Evolutionary conservation across 2,113 vertebrate species (phyloP).

Genomic region (Lanius collurio): DNA sequence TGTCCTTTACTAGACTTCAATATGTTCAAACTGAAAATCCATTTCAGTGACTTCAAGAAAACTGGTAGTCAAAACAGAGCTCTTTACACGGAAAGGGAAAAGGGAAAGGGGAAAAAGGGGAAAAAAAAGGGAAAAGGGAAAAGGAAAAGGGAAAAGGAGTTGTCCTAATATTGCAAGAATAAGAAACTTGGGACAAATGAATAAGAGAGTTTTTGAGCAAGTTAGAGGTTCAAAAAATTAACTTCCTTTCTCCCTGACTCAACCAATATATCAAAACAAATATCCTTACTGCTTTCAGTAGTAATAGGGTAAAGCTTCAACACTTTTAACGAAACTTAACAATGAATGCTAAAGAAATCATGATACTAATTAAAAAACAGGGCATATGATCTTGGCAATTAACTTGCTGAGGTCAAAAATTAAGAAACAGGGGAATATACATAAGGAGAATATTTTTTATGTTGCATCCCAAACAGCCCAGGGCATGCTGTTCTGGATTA

Average conservation of each 20-base stretch:
- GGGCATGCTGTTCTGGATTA: background rate
- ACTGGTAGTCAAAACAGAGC: background rate
- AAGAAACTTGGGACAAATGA: background rate
- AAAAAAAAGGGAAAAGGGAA: no score
- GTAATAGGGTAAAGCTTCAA: background rate
- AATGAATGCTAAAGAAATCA: background rate
- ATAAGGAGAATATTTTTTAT: fast-evolving
- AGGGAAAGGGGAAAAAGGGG: no score
- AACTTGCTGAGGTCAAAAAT: background rate
- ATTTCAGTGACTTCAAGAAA: background rate
- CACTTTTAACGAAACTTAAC: background rate
- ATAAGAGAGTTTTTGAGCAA: background rate
- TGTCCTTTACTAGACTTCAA: background rate
- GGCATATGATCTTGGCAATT: background rate
- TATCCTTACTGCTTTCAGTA: background rate
- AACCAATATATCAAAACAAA: background rate
- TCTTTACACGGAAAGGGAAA: background rate
- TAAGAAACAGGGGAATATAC: background rate
- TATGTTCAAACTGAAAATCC: background rate
- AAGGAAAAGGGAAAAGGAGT: background rate
- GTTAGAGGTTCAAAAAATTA: background rate
- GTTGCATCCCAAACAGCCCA: background rate
- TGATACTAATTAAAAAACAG: background rate
- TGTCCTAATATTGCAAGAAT: background rate
- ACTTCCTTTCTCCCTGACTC: background rate